phyloP scores from a whole-genome alignment of 2,888 invertebrate species.

The Alentia gelatinosa region DNA sequence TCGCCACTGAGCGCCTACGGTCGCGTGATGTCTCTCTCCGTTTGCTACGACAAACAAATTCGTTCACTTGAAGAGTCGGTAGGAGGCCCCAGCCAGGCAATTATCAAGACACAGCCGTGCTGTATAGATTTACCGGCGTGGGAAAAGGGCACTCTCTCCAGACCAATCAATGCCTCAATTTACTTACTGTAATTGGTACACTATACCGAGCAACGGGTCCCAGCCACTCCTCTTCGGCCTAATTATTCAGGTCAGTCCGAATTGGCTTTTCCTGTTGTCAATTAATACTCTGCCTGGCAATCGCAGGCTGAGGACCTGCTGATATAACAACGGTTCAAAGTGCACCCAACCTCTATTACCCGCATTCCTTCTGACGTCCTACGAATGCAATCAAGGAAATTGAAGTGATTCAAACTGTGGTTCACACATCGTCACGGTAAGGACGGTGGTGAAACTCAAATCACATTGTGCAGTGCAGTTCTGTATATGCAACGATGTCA shows the following conservation, averaged over 20 bases:
- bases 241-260: constrained; percentile 3
- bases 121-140: background rate
- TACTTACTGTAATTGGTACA: constrained; percentile 23
- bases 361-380: too few species aligned
- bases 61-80: background rate
- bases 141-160: background rate
- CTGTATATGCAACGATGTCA: too few species aligned
- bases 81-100: background rate
- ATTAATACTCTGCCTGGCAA: background rate
- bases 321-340: too few species aligned
- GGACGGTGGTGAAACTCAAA: too few species aligned
- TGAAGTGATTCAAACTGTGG: too few species aligned
- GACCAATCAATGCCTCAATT: constrained; percentile 15
- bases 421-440: too few species aligned
- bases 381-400: too few species aligned
- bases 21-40: background rate
- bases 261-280: background rate
- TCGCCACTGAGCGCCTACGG: background rate
- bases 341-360: too few species aligned
- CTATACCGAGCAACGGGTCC: background rate
- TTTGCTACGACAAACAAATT: background rate
- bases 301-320: too few species aligned
- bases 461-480: too few species aligned
- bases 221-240: background rate
- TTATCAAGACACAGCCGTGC: background rate